Conservation (phyloP, 2,797 vertebrate genomes). For the Sebastes iracundus region DNA sequence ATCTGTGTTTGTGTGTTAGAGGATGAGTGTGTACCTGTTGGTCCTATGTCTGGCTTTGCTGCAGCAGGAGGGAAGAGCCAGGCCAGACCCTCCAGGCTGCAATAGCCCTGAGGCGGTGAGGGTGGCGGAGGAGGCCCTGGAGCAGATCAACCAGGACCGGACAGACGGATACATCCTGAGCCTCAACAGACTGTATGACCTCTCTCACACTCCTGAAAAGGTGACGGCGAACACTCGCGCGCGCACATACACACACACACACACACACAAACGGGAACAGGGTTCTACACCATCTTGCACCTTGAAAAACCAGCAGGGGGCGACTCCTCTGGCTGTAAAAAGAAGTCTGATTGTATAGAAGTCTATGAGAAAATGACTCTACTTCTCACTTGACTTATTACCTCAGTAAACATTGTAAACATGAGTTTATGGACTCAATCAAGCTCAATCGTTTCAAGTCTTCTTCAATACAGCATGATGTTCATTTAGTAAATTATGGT, state of each 20-base stretch:
- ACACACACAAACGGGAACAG: too few species aligned
- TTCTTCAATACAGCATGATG: too few species aligned
- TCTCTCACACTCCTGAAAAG: constrained; percentile 41
- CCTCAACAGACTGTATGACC: constrained; percentile 70
- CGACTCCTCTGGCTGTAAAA: too few species aligned
- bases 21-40: constrained; percentile 59
- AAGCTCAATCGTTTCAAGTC: too few species aligned
- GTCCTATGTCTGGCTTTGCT: constrained; percentile 52
- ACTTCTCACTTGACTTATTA: too few species aligned
- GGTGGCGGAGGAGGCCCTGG: constrained; percentile 62
- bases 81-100: constrained; percentile 40
- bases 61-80: constrained; percentile 41
- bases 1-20: constrained; percentile 3
- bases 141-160: constrained; percentile 69
- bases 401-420: too few species aligned
- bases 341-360: too few species aligned
- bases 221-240: constrained; percentile 14
- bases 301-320: background rate
- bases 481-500: too few species aligned
- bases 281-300: background rate
- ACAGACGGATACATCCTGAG: constrained; percentile 59
- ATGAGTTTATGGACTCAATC: too few species aligned
- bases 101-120: constrained; percentile 38
- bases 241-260: background rate
- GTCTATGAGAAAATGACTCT: too few species aligned